phyloP scores from a whole-genome alignment of 2,797 vertebrate genomes.

The Tinamus major region DNA sequence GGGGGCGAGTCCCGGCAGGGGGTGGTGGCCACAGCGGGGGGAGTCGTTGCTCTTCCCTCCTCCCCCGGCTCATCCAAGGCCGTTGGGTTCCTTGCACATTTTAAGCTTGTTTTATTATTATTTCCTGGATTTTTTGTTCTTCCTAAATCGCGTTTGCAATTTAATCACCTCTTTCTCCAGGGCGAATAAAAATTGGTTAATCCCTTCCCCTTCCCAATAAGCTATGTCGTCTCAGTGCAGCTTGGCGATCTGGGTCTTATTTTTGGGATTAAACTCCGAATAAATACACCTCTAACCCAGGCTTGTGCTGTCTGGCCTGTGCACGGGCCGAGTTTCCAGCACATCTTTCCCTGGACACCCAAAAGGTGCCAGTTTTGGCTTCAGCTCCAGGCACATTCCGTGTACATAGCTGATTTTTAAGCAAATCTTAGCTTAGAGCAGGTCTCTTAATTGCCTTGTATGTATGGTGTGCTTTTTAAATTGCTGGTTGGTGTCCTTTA shows the following conservation, averaged over 20 bases:
- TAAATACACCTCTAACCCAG: accelerated
- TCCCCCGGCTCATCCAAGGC: too few species aligned
- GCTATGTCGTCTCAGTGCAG: accelerated
- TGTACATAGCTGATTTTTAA: background rate
- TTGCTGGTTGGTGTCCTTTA: background rate
- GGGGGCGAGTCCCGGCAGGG: accelerated
- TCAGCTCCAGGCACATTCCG: background rate
- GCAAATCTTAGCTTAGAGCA: background rate
- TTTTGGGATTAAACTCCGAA: background rate
- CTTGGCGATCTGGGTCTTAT: accelerated
- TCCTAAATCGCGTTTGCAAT: accelerated
- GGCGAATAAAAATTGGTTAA: accelerated
- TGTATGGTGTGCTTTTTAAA: background rate
- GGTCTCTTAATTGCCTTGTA: background rate
- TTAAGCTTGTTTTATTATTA: background rate
- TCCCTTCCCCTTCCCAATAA: background rate
- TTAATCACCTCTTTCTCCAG: accelerated
- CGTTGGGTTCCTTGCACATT: accelerated
- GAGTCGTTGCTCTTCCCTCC: background rate
- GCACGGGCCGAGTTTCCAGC: background rate
- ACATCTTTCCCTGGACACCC: background rate
- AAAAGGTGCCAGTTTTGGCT: background rate
- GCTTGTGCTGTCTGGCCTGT: accelerated
- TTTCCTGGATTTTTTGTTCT: background rate
- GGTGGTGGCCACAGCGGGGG: too few species aligned